These are phyloP conservation scores for Dexiosoma caninum DNA, from an alignment of 2,888 invertebrate genomes.

Conservation along the genomic window DNA sequence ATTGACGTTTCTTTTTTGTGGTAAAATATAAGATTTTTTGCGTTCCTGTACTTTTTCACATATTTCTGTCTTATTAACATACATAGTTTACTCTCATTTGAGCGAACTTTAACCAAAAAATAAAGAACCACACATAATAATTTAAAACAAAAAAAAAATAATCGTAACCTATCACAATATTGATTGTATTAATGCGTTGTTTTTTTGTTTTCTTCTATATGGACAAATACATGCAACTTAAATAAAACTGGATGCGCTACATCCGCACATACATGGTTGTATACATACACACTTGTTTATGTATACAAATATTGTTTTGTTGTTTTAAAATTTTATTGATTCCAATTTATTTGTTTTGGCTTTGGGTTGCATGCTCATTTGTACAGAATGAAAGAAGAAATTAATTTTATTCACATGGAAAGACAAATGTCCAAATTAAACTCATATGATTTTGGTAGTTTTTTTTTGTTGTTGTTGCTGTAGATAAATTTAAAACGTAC, in stretches of 20 bases:
- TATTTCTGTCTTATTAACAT: too few species aligned
- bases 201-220: background rate
- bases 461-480: slow-evolving; percentile 8
- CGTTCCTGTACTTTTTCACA: too few species aligned
- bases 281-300: too few species aligned
- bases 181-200: slow-evolving; percentile 28
- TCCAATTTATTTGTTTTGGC: slow-evolving; percentile 34
- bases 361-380: background rate
- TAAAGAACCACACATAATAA: too few species aligned
- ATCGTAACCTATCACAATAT: slow-evolving; percentile 31
- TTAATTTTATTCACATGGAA: background rate
- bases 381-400: background rate
- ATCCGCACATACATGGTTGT: too few species aligned
- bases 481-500: slow-evolving; percentile 14
- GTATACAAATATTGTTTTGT: background rate
- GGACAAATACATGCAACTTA: background rate
- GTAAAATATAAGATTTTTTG: too few species aligned
- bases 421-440: slow-evolving; percentile 52
- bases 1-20: too few species aligned
- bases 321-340: slow-evolving; percentile 35
- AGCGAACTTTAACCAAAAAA: too few species aligned
- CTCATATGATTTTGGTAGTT: slow-evolving; percentile 16
- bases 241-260: background rate
- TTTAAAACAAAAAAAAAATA: too few species aligned
- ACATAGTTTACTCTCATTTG: too few species aligned